These are phyloP conservation scores for Pangasianodon gigas DNA, from an alignment of 2,113 vertebrate genomes.

Conservation along the genomic window DNA sequence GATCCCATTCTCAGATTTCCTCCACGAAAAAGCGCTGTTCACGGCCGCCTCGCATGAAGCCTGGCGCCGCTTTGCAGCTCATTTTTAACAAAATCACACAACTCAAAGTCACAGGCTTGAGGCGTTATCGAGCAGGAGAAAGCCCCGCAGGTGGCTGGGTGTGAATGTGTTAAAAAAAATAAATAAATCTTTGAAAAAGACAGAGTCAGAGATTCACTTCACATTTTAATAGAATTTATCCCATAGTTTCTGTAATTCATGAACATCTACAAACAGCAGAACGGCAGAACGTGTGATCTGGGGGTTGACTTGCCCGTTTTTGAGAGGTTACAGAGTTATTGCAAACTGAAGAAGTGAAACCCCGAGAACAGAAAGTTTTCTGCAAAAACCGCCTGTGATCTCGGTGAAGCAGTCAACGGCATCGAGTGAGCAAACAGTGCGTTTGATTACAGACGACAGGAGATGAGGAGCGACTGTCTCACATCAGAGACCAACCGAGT, in stretches of 20 bases:
- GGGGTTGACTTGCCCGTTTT: constrained; percentile 25
- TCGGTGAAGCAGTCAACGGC: constrained; percentile 20
- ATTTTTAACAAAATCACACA: not conserved
- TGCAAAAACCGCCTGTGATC: constrained; percentile 20
- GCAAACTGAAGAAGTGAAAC: constrained; percentile 46
- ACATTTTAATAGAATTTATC: constrained; percentile 60
- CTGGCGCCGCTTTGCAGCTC: not conserved
- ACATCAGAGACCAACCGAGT: not conserved
- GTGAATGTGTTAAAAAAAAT: not conserved
- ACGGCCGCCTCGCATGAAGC: not conserved
- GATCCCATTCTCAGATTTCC: not conserved
- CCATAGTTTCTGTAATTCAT: constrained; percentile 51
- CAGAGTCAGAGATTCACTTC: constrained; percentile 44
- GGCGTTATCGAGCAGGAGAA: not conserved
- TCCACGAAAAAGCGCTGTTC: not conserved
- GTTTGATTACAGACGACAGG: constrained; percentile 8
- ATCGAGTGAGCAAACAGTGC: constrained; percentile 9
- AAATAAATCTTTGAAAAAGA: not conserved
- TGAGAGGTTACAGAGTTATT: constrained; percentile 51
- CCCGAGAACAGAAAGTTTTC: constrained; percentile 29
- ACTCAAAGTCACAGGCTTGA: not conserved
- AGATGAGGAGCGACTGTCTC: not conserved
- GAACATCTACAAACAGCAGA: constrained; percentile 55
- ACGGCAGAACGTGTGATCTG: constrained; percentile 29
- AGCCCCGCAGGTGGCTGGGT: not conserved